Conservation (phyloP, 2,113 vertebrate species). For the Tachysurus vachellii region DNA sequence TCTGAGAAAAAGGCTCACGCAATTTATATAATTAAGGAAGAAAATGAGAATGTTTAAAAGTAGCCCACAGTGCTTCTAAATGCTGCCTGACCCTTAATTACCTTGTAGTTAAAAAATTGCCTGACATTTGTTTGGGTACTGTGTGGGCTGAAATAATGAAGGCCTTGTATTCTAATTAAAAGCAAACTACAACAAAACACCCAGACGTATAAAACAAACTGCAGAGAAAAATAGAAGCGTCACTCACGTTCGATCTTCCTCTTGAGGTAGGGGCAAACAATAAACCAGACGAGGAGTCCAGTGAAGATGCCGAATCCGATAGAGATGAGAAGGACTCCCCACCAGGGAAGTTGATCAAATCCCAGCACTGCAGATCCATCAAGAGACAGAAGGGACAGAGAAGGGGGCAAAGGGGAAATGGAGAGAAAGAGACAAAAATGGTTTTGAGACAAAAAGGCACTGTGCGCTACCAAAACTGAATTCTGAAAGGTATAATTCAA, state of each 20-base stretch:
- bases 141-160: background rate
- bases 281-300: slow-evolving; percentile 90
- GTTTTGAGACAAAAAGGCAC: slow-evolving; percentile 64
- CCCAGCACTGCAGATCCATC: slow-evolving; percentile 82
- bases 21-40: background rate
- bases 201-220: background rate
- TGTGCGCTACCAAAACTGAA: slow-evolving; percentile 56
- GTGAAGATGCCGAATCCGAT: slow-evolving; percentile 81
- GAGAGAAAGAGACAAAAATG: slow-evolving; percentile 50
- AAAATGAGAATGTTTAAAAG: background rate
- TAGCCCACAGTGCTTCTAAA: background rate
- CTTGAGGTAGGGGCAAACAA: slow-evolving; percentile 93
- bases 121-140: background rate
- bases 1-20: background rate
- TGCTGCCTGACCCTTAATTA: background rate
- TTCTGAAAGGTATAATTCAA: slow-evolving; percentile 28
- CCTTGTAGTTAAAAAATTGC: background rate
- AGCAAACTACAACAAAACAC: background rate
- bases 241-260: slow-evolving; percentile 96
- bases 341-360: slow-evolving; percentile 89
- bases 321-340: slow-evolving; percentile 88
- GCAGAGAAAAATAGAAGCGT: background rate
- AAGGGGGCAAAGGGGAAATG: background rate
- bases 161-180: background rate
- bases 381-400: slow-evolving; percentile 49